These are phyloP conservation scores for Spodoptera littoralis DNA, from an alignment of 2,888 invertebrate species.

Conservation along the genomic window DNA sequence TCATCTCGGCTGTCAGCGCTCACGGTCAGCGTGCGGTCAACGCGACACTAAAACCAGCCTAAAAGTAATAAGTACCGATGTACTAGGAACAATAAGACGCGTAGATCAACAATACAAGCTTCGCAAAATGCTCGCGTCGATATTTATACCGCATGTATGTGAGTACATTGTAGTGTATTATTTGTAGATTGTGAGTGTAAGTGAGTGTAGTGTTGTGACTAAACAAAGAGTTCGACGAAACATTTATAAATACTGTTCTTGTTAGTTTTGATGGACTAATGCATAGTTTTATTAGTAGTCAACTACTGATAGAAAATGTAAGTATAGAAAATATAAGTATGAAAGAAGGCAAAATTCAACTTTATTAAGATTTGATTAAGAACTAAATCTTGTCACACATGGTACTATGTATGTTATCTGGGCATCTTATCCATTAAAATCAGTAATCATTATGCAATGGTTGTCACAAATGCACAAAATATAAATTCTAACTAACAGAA, in stretches of 20 bases:
- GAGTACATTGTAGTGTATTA: slow-evolving; percentile 50
- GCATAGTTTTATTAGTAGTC: neutral
- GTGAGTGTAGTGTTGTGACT: slow-evolving; percentile 35
- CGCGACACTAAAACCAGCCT: too few relatives aligned
- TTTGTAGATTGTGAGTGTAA: slow-evolving; percentile 33
- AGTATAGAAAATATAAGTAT: too few relatives aligned
- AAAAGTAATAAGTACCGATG: neutral
- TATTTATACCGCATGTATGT: slow-evolving; percentile 34
- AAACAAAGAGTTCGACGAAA: slow-evolving; percentile 54
- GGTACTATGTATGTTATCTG: too few relatives aligned
- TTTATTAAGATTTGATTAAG: too few relatives aligned
- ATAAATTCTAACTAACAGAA: too few relatives aligned
- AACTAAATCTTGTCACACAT: too few relatives aligned
- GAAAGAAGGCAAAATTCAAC: too few relatives aligned
- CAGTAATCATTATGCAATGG: too few relatives aligned
- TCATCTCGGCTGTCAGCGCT: too few relatives aligned
- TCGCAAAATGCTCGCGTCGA: slow-evolving; percentile 7
- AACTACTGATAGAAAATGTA: neutral
- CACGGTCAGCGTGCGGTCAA: too few relatives aligned
- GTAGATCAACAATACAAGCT: slow-evolving; percentile 24
- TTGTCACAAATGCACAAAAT: too few relatives aligned
- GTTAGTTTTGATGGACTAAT: slow-evolving; percentile 39
- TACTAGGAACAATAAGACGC: neutral
- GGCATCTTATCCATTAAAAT: too few relatives aligned
- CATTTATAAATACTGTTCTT: slow-evolving; percentile 45